Conservation (phyloP, 2,113 vertebrate genomes). For the Sisor rabdophorus region DNA sequence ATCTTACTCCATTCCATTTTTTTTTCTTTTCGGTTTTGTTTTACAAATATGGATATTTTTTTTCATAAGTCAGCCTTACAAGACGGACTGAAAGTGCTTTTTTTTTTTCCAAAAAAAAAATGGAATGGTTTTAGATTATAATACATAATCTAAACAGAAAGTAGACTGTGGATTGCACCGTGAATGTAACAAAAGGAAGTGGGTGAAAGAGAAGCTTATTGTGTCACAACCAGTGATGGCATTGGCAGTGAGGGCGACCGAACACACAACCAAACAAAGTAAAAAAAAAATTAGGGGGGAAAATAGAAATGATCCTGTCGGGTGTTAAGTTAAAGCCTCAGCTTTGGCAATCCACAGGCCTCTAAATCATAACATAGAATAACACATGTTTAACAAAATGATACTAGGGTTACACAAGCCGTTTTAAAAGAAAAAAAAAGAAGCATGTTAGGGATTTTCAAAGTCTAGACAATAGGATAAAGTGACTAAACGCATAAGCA, state of each 20-base stretch:
- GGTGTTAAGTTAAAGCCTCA: constrained; percentile 58
- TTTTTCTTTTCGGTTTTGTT: constrained; percentile 54
- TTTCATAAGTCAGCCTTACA: constrained; percentile 63
- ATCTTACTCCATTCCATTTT: constrained; percentile 76
- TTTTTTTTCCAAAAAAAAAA: constrained; percentile 65
- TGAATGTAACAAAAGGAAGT: constrained; percentile 60
- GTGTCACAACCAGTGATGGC: constrained; percentile 75
- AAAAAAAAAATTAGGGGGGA: background rate
- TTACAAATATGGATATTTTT: constrained; percentile 57
- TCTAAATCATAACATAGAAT: constrained; percentile 65
- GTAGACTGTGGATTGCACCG: constrained; percentile 73
- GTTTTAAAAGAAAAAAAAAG: constrained; percentile 71
- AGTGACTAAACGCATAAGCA: constrained; percentile 89
- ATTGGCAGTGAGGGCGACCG: constrained; percentile 52
- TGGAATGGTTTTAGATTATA: constrained; percentile 83
- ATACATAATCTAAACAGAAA: constrained; percentile 45
- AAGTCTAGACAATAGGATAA: constrained; percentile 74
- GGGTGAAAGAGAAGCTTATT: constrained; percentile 70
- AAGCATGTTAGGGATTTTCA: constrained; percentile 63
- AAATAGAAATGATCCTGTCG: constrained; percentile 35
- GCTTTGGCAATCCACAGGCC: constrained; percentile 69
- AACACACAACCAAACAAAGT: constrained; percentile 29
- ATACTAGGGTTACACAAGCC: constrained; percentile 68
- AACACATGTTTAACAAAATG: constrained; percentile 66
- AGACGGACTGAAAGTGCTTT: constrained; percentile 90